Conservation (phyloP, 1,140 invertebrate genomes). For the Myzus persicae region DNA sequence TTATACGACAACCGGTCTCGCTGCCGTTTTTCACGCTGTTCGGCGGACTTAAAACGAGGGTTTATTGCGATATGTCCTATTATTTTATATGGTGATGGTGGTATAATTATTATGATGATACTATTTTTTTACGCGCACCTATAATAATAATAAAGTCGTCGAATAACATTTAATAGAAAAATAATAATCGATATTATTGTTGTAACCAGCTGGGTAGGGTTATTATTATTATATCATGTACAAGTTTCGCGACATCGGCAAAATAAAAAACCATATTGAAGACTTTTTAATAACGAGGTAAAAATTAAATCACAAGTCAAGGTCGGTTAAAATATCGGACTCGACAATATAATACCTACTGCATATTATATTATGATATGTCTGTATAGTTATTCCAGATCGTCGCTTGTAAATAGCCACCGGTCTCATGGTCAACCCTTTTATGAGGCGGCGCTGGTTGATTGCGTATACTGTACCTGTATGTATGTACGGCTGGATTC, state of each 20-base stretch:
- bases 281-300: slow-evolving; percentile 41
- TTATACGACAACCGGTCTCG: background rate
- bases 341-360: background rate
- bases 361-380: background rate
- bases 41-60: background rate
- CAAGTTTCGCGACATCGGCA: background rate
- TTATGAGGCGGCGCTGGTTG: background rate
- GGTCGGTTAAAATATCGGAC: background rate
- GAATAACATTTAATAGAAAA: no score
- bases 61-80: background rate
- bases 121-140: background rate
- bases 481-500: background rate
- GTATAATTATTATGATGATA: background rate
- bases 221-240: background rate
- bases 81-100: no score
- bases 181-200: background rate
- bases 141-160: background rate
- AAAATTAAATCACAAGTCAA: slow-evolving; percentile 36
- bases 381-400: background rate
- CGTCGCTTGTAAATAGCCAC: background rate
- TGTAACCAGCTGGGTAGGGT: no score
- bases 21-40: background rate
- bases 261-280: background rate
- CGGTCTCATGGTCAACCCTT: slow-evolving; percentile 52
- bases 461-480: background rate